Conservation (phyloP, 2,797 vertebrate genomes). For the Gobio occitaniae region DNA sequence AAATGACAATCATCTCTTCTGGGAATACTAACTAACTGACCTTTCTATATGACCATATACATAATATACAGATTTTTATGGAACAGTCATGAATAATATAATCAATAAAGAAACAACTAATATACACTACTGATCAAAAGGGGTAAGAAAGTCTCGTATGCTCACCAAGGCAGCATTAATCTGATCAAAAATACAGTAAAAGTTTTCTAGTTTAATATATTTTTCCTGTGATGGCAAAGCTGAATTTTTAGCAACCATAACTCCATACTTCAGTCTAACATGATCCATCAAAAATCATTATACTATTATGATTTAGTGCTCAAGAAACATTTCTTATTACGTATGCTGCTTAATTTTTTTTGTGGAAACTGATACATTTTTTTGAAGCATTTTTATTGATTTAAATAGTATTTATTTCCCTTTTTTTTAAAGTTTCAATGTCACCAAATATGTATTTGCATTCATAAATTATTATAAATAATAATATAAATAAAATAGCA, state of each 20-base stretch:
- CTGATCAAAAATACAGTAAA: neutral
- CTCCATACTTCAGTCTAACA: no score
- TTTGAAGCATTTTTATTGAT: no score
- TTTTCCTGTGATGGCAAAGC: neutral
- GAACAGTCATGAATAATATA: neutral
- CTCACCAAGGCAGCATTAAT: neutral
- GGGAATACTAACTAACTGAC: neutral
- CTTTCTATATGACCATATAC: neutral
- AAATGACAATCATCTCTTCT: neutral
- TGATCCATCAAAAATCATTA: no score
- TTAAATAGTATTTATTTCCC: no score
- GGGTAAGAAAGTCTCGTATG: neutral
- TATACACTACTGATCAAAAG: neutral
- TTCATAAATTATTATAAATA: no score
- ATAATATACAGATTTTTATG: neutral
- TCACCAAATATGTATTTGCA: no score
- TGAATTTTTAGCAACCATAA: neutral
- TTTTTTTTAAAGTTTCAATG: no score
- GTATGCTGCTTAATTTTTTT: no score
- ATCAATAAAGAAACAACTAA: neutral
- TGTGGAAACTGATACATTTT: no score
- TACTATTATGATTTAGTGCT: no score
- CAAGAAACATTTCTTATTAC: no score
- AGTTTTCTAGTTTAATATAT: neutral
- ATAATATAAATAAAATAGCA: no score